Conservation (phyloP, 37 sponge, comb jelly and placozoan species). For the Ephydatia muelleri region DNA sequence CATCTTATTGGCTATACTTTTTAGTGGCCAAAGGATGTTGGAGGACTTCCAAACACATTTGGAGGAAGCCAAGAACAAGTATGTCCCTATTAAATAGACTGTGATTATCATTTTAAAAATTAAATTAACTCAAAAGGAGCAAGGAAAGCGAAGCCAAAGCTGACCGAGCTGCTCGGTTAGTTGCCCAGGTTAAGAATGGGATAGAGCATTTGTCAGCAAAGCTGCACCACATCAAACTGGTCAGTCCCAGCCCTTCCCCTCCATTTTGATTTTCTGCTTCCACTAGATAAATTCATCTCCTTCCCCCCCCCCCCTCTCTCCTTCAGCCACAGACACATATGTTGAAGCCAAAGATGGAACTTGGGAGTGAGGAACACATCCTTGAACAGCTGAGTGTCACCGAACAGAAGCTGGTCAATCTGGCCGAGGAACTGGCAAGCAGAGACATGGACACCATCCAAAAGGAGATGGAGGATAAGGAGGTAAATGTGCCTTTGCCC, state of each 20-base stretch:
- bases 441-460: conserved; percentile 87
- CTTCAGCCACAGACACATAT: conserved; percentile 68
- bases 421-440: conserved; percentile 89
- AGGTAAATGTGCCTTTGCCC: conserved; percentile 44
- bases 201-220: conserved; percentile 93
- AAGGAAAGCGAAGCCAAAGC: conserved; percentile 53
- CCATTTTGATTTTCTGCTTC: neutral
- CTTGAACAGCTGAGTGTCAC: conserved; percentile 83
- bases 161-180: conserved; percentile 60
- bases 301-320: neutral
- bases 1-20: neutral
- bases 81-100: conserved; percentile 22
- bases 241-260: conserved; percentile 21
- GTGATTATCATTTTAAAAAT: neutral
- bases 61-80: conserved; percentile 68
- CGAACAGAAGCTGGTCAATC: conserved; percentile 91
- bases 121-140: conserved; percentile 28
- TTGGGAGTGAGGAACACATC: conserved; percentile 80
- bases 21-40: conserved; percentile 90
- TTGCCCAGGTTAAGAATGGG: conserved; percentile 89
- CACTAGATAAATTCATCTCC: conserved; percentile 49
- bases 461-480: conserved; percentile 96
- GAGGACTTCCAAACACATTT: conserved; percentile 94
- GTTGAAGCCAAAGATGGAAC: conserved; percentile 73
- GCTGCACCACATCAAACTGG: conserved; percentile 87